Conservation (phyloP, 2,797 vertebrate genomes). For the Chiloscyllium punctatum region DNA sequence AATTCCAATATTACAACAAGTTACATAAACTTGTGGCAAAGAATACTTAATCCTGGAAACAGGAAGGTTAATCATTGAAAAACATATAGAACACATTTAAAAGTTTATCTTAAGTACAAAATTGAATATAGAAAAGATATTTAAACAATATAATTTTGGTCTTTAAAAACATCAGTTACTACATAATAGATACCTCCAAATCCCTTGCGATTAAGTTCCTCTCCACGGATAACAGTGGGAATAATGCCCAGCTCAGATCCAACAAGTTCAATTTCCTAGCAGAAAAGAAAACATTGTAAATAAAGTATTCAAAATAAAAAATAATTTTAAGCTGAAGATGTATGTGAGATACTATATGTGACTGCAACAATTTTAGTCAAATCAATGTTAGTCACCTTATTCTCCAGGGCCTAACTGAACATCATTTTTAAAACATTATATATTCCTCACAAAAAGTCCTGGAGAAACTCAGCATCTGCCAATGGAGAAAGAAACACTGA, state of each 20-base stretch:
- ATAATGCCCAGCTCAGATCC: slow-evolving; percentile 40
- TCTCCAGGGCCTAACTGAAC: background rate
- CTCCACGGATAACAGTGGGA: slow-evolving; percentile 40
- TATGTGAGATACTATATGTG: background rate
- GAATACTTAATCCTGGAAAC: background rate
- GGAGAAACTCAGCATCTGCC: too few species aligned
- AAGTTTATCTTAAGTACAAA: background rate
- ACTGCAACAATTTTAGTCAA: background rate
- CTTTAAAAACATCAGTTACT: background rate
- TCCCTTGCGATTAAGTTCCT: slow-evolving; percentile 41
- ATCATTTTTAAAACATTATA: background rate
- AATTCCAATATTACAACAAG: background rate
- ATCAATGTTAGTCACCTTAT: background rate
- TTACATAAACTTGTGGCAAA: background rate
- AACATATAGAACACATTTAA: background rate
- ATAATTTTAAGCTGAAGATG: background rate
- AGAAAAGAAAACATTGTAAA: slow-evolving; percentile 1
- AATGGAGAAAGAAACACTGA: too few species aligned
- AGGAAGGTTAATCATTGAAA: background rate
- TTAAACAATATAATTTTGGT: background rate
- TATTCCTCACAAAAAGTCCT: too few species aligned
- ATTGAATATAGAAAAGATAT: background rate
- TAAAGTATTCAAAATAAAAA: background rate
- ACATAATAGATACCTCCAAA: slow-evolving; percentile 41
- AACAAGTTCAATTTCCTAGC: slow-evolving; percentile 40